Conservation (phyloP, 2,797 vertebrate genomes). For the Amniataba percoides region DNA sequence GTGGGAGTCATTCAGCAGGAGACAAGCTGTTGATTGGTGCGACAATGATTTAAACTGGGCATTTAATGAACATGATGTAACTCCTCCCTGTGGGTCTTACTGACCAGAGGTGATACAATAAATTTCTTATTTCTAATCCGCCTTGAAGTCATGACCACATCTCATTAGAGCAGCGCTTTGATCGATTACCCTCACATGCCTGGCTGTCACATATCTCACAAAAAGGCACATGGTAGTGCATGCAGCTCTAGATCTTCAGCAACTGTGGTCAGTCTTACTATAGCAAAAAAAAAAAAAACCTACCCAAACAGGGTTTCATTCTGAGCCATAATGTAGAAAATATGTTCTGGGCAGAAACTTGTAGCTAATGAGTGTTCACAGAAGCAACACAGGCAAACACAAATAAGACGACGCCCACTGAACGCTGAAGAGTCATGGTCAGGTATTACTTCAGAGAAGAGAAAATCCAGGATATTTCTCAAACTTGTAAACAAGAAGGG, state of each 20-base stretch:
- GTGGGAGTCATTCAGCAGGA: no score
- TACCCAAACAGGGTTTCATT: neutral
- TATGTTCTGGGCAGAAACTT: conserved; percentile 4
- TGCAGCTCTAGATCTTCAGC: neutral
- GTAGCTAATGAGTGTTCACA: neutral
- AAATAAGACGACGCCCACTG: neutral
- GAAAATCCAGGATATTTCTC: conserved; percentile 1
- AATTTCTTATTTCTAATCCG: neutral
- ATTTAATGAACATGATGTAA: neutral
- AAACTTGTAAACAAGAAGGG: neutral
- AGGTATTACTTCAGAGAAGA: neutral
- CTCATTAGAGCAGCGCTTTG: neutral
- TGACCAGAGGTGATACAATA: no score
- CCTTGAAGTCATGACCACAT: neutral
- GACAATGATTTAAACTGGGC: neutral
- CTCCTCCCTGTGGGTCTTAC: neutral
- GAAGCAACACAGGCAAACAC: conserved; percentile 2
- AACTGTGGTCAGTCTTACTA: neutral
- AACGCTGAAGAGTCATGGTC: conserved; percentile 31
- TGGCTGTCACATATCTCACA: conserved; percentile 7
- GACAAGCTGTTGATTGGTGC: no score
- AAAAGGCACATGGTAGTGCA: neutral
- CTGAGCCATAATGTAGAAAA: neutral
- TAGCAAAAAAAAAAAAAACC: neutral
- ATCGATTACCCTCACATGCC: conserved; percentile 4